phyloP scores from a whole-genome alignment of 2,888 invertebrate genomes.

The Melangyna quadrimaculata region DNA sequence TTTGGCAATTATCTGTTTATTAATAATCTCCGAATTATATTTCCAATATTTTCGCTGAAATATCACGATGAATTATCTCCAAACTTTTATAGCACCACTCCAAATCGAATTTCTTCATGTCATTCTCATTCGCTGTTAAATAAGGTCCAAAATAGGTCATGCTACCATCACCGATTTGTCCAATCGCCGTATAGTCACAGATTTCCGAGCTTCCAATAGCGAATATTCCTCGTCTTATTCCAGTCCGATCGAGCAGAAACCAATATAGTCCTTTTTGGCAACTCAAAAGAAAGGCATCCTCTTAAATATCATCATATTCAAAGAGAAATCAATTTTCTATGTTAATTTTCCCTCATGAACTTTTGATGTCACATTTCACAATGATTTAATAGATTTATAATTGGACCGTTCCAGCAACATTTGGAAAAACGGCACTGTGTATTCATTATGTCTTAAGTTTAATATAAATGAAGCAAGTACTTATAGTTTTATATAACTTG shows the following conservation, averaged over 20 bases:
- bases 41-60: not conserved
- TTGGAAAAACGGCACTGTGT: conserved; percentile 58
- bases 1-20: not conserved
- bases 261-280: conserved; percentile 69
- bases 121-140: not conserved
- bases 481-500: not conserved
- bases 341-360: conserved; percentile 50
- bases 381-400: conserved; percentile 64
- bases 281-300: conserved; percentile 62
- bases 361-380: conserved; percentile 55
- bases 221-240: conserved; percentile 67
- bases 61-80: not conserved
- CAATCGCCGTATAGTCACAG: conserved; percentile 50
- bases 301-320: conserved; percentile 53
- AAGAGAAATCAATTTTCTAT: conserved; percentile 66
- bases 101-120: not conserved
- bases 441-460: not conserved
- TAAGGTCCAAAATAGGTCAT: conserved; percentile 7
- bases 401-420: conserved; percentile 69
- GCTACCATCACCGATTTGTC: not conserved
- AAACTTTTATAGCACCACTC: conserved; percentile 25
- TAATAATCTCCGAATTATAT: conserved; percentile 1
- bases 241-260: conserved; percentile 47
- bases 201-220: conserved; percentile 65
- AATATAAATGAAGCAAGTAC: too few relatives aligned